These are phyloP conservation scores for Drosophila rufa DNA, from an alignment of 1,140 invertebrate genomes.

Conservation along the genomic window DNA sequence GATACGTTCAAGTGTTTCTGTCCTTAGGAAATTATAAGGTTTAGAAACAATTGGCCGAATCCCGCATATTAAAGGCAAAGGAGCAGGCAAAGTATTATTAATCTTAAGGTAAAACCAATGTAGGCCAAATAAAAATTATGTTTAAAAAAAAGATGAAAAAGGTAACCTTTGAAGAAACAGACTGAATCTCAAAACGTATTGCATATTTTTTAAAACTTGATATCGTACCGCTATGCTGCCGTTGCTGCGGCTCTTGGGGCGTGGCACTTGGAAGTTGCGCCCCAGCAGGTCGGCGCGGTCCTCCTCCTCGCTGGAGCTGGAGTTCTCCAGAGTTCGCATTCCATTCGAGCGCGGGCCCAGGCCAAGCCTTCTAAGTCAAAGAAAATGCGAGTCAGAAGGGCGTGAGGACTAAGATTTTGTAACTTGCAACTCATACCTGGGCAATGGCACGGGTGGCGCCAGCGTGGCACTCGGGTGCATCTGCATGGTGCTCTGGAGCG, in stretches of 20 bases:
- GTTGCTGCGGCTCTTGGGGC: conserved; percentile 91
- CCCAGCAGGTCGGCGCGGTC: conserved; percentile 90
- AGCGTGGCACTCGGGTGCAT: conserved; percentile 78
- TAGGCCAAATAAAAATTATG: background rate
- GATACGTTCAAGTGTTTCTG: no score
- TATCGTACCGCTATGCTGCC: conserved; percentile 89
- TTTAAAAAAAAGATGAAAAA: background rate
- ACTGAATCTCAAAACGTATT: no score
- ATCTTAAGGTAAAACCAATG: no score
- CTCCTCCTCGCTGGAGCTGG: conserved; percentile 89
- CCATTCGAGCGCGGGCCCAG: conserved; percentile 83
- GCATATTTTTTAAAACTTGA: no score
- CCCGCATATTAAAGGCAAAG: no score
- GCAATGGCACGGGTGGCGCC: conserved; percentile 90
- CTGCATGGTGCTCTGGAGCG: conserved; percentile 86
- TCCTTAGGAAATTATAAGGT: no score
- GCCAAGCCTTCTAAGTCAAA: conserved; percentile 80
- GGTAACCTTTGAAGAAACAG: background rate
- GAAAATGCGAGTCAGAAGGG: background rate
- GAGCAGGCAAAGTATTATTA: no score
- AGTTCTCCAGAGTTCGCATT: conserved; percentile 86
- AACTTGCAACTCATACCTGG: conserved; percentile 85
- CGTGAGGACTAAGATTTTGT: background rate
- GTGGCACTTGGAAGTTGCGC: conserved; percentile 89
- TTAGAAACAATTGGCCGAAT: no score